Evolutionary conservation across 2,113 vertebrate genomes (phyloP).

Genomic region (Tupaia chinensis): DNA sequence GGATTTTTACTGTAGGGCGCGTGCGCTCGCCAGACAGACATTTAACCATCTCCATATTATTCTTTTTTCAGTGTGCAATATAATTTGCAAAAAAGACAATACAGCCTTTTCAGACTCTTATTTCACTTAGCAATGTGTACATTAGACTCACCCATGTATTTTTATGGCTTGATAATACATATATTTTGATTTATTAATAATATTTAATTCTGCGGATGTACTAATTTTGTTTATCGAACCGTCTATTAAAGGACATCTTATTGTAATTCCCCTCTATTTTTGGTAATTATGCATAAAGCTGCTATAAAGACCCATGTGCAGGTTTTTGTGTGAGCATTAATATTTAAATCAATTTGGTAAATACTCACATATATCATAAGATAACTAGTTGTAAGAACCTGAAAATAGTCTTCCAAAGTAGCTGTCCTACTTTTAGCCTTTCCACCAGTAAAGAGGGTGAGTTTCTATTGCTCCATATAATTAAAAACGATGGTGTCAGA

Average conservation of each 20-base stretch:
- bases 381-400: neutral
- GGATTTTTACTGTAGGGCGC: too few relatives aligned
- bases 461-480: neutral
- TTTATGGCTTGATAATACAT: neutral
- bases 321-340: neutral
- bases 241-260: neutral
- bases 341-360: neutral
- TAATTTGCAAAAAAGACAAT: neutral
- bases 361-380: neutral
- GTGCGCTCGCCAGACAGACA: too few relatives aligned
- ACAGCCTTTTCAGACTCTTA: neutral
- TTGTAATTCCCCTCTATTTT: neutral
- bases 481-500: neutral
- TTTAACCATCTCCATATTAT: neutral
- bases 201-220: neutral
- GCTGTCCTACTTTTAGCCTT: neutral
- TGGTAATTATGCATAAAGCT: neutral
- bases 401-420: neutral
- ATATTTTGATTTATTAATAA: neutral
- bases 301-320: neutral
- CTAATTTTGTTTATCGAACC: neutral
- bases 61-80: neutral
- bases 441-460: neutral
- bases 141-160: neutral
- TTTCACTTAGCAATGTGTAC: neutral